Base-by-base conservation (phyloP, 2,113 vertebrate species). In the Elanoides forficatus region DNA sequence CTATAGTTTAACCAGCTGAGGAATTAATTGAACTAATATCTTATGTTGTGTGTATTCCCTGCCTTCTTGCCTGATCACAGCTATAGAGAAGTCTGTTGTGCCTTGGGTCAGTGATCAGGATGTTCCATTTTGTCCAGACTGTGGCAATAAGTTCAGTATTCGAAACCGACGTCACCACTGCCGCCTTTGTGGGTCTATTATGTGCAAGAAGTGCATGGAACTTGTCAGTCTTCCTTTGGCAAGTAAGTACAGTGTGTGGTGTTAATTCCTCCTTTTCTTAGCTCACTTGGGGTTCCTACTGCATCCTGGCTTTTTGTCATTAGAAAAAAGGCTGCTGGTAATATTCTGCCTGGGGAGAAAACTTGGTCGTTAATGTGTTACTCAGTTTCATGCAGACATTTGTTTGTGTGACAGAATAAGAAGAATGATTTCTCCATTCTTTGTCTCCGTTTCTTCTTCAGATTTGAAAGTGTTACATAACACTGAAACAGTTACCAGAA, bases 111-210 rank as follows among this genome's bases (percentile, higher is more conserved):
- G 95, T 7, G 99, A 99, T 91, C 99, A 99, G 29, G 99, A 99
- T 34, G 99, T 99, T 87, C 99, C 99, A 0, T 99, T 99, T 97
- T 99, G 99, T 93, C 99, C 99, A 2, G 99, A 99, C 96, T 99
- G 99, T 26, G 99, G 99, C 66, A 99, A 84, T 94, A 99, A 99
- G 93, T 99, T 99, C 97, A 99, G 98, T 95, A 98, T 99, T 43
- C 98, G 99, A 11, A 99, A 99, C 97, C 96, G 99, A 26, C 99
- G 99, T 19, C 99, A 99, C 96, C 99, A 99, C 95, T 99, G 99
- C 95, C 99, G 99, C 34, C 99, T 99, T 18, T 99, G 99, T 10
- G 99, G 99, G 7, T 99, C 99, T 23, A 99, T 99, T 70, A 99
- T 99, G 99, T 99, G 99, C 97, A 98, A 98, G 97, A 99, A 98